Conservation (phyloP, 2,113 vertebrate species). For the Mormoops blainvillei region DNA sequence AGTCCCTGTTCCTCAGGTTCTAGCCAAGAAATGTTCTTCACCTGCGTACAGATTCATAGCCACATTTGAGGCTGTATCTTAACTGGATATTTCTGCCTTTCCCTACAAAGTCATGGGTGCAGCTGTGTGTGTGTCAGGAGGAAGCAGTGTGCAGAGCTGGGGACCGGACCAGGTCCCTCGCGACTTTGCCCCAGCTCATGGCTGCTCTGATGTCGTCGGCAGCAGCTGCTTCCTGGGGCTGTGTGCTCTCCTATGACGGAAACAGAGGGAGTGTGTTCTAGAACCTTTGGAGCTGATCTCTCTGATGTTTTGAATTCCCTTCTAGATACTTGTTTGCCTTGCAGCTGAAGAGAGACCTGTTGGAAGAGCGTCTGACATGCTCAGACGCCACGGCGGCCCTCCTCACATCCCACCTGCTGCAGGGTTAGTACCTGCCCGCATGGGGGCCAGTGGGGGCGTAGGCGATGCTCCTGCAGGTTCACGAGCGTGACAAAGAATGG, state of each 20-base stretch:
- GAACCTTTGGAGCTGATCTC: neutral
- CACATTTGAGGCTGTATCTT: neutral
- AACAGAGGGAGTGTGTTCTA: neutral
- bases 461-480: neutral
- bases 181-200: neutral
- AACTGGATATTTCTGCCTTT: neutral
- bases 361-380: constrained; percentile 89
- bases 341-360: constrained; percentile 95
- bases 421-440: constrained; percentile 82
- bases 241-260: neutral
- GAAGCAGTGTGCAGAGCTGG: neutral
- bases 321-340: constrained; percentile 93
- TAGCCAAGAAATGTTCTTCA: neutral
- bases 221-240: neutral
- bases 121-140: no score
- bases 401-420: constrained; percentile 91
- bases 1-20: neutral
- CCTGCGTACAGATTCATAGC: neutral
- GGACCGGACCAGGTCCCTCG: neutral
- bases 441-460: rapidly evolving
- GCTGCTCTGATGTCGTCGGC: neutral
- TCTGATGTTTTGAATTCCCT: neutral
- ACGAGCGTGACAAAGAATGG: rapidly evolving
- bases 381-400: constrained; percentile 90
- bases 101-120: neutral